Percentiles rank a stretch among this genome's conserved stretches.
These are phyloP conservation scores for Xenopus tropicalis DNA, from an alignment of 2,113 vertebrate genomes.

Conservation along the genomic window UCB_Xtro_10.0 CM004450.2:94294001-94294500, in stretches of 20 bases:
- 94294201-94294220: conserved; percentile 28
- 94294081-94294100: too few relatives aligned
- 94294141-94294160: background rate
- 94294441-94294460: background rate
- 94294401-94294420: background rate
- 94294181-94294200: background rate
- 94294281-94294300: background rate
- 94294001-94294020: too few relatives aligned
- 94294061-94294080: too few relatives aligned
- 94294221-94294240: background rate
- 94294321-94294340: background rate
- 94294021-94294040: too few relatives aligned
- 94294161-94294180: conserved; percentile 15
- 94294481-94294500: background rate
- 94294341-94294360: background rate
- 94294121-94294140: too few relatives aligned
- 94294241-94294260: background rate
- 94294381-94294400: background rate
- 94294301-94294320: conserved; percentile 2
- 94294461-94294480: background rate
- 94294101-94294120: too few relatives aligned
- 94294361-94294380: background rate
- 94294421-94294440: conserved; percentile 1
- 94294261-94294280: conserved; percentile 3
- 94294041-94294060: too few relatives aligned